These are phyloP conservation scores for Toxostoma redivivum DNA, from an alignment of 2,113 vertebrate genomes.

Conservation along the genomic window DNA sequence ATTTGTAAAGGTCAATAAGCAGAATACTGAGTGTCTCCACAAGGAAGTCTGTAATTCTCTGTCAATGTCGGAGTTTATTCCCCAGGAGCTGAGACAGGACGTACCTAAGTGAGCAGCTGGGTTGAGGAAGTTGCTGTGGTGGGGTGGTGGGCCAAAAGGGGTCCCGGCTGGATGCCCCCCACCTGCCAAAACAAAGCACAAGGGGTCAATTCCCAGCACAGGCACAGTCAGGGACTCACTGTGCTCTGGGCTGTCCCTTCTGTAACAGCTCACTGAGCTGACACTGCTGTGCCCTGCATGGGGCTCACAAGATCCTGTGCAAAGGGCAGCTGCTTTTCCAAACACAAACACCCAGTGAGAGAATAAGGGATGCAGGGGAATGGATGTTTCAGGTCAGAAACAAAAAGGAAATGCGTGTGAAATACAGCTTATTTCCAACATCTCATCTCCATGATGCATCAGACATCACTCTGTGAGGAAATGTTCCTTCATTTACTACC, in stretches of 20 bases:
- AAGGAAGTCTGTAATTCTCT: background rate
- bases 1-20: background rate
- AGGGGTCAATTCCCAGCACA: background rate
- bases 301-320: background rate
- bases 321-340: background rate
- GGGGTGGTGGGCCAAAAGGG: conserved; percentile 88
- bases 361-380: background rate
- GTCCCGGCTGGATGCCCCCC: conserved; percentile 86
- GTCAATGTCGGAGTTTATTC: accelerated
- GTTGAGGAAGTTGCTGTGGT: conserved; percentile 93
- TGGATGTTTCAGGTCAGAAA: background rate
- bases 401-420: background rate
- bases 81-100: background rate
- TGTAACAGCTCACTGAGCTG: background rate
- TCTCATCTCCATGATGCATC: background rate
- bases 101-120: conserved; percentile 91
- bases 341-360: background rate
- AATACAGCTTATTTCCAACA: background rate
- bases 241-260: background rate
- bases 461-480: background rate
- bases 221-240: background rate
- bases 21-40: background rate
- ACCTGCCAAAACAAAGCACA: conserved; percentile 72
- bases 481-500: background rate
- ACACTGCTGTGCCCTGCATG: background rate